phyloP scores from a whole-genome alignment of 2,888 invertebrate genomes.

The Pandemis heparana region DNA sequence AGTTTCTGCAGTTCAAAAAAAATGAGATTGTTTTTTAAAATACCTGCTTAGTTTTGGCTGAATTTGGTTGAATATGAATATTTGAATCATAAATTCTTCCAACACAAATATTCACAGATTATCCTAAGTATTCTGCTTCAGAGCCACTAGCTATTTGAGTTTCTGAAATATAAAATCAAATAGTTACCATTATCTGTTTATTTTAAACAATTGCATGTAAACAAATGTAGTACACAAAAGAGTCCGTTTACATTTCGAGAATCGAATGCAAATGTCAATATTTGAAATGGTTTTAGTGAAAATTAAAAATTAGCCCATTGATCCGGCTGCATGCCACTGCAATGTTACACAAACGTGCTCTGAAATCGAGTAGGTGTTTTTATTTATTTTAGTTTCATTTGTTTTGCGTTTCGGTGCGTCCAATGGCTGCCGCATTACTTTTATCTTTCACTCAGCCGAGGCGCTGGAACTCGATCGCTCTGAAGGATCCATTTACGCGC shows the following conservation, averaged over 20 bases:
- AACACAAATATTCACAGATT: no score
- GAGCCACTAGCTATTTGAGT: no score
- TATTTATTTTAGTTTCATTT: background rate
- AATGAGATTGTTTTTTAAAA: no score
- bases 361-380: background rate
- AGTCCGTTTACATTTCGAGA: background rate
- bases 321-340: no score
- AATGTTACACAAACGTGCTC: background rate
- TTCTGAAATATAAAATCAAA: no score
- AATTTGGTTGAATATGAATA: no score
- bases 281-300: slow-evolving; percentile 1
- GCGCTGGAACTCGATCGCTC: background rate
- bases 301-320: background rate
- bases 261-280: slow-evolving; percentile 1
- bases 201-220: background rate
- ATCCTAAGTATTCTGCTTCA: no score
- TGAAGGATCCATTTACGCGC: slow-evolving; percentile 6
- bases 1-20: no score
- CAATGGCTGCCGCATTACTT: background rate
- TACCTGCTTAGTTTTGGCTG: no score
- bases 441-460: background rate
- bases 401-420: background rate
- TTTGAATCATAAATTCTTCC: no score
- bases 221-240: background rate
- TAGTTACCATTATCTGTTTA: no score